phyloP scores from a whole-genome alignment of 2,113 vertebrate species.

The Colistium nudipinnis region DNA sequence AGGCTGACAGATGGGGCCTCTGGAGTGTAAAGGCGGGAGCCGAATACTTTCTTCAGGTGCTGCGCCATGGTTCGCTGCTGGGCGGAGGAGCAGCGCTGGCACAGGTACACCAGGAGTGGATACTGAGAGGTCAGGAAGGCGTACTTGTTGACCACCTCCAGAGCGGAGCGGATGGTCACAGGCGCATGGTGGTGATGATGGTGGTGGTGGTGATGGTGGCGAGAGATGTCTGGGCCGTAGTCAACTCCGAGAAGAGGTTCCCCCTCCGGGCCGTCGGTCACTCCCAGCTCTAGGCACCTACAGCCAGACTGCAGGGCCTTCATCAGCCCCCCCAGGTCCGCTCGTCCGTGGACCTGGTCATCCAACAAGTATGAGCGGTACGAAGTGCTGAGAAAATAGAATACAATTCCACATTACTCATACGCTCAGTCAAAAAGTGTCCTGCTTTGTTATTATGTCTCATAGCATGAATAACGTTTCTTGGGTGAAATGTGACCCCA shows the following conservation, averaged over 20 bases:
- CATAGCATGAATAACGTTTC: neutral
- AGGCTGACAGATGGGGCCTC: slow-evolving; percentile 81
- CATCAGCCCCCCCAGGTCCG: slow-evolving; percentile 91
- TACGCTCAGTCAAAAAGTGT: neutral
- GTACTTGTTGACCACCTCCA: slow-evolving; percentile 93
- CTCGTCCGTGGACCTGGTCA: slow-evolving; percentile 91
- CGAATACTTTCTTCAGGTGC: slow-evolving; percentile 90
- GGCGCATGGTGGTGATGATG: slow-evolving; percentile 76
- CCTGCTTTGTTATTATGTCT: neutral
- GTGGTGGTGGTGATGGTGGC: slow-evolving; percentile 78
- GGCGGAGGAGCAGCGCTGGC: slow-evolving; percentile 89
- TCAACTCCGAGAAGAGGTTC: slow-evolving; percentile 94
- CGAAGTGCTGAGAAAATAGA: slow-evolving; percentile 80
- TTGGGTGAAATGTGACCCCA: no score
- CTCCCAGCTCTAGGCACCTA: slow-evolving; percentile 93
- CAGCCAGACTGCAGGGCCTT: slow-evolving; percentile 92
- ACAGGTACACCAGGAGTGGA: slow-evolving; percentile 92
- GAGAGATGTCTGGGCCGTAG: slow-evolving; percentile 78
- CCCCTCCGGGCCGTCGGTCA: slow-evolving; percentile 91
- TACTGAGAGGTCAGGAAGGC: slow-evolving; percentile 93
- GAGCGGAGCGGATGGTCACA: slow-evolving; percentile 86
- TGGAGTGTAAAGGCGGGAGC: slow-evolving; percentile 87
- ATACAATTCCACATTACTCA: neutral
- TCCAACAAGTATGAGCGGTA: slow-evolving; percentile 96
- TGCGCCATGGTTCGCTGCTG: slow-evolving; percentile 92